Conservation (phyloP, 1,140 invertebrate genomes). For the Bradynema listronoti region DNA sequence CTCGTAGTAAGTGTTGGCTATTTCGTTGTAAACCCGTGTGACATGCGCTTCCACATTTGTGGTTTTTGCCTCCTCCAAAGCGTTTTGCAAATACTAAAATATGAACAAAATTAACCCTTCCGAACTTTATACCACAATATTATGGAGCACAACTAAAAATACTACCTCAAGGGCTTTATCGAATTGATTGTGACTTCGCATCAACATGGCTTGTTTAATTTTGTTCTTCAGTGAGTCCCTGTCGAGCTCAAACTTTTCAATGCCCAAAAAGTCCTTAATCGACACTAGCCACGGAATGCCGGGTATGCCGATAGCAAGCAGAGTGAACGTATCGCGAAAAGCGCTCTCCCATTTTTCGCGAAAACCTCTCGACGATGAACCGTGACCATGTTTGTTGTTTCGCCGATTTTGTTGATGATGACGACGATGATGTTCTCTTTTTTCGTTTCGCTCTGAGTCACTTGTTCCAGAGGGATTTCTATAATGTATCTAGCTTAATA, state of each 20-base stretch:
- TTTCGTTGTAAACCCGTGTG: constrained; percentile 48
- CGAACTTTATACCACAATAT: too few species aligned
- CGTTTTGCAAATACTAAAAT: constrained; percentile 23
- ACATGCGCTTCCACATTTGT: constrained; percentile 10
- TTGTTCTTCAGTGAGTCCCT: constrained; percentile 56
- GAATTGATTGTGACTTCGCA: constrained; percentile 45
- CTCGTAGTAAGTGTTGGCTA: constrained; percentile 55
- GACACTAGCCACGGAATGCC: constrained; percentile 39
- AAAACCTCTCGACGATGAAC: too few species aligned
- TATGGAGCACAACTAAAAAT: too few species aligned
- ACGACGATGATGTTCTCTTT: too few species aligned
- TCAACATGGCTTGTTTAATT: constrained; percentile 56
- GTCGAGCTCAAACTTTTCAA: constrained; percentile 43
- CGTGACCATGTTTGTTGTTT: too few species aligned
- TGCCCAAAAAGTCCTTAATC: constrained; percentile 45
- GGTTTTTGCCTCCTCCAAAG: constrained; percentile 18
- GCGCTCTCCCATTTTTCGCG: too few species aligned
- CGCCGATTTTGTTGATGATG: too few species aligned
- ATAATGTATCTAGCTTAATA: too few species aligned
- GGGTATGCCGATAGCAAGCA: constrained; percentile 22
- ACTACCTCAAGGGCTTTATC: constrained; percentile 46
- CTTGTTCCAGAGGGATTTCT: too few species aligned
- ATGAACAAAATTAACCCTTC: too few species aligned
- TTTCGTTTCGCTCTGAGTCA: too few species aligned
- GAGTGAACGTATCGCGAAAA: too few species aligned